Percentiles rank a stretch among this genome's conserved stretches.
These are phyloP conservation scores for Solea solea DNA, from an alignment of 2,113 vertebrate genomes.

Conservation along the genomic window DNA sequence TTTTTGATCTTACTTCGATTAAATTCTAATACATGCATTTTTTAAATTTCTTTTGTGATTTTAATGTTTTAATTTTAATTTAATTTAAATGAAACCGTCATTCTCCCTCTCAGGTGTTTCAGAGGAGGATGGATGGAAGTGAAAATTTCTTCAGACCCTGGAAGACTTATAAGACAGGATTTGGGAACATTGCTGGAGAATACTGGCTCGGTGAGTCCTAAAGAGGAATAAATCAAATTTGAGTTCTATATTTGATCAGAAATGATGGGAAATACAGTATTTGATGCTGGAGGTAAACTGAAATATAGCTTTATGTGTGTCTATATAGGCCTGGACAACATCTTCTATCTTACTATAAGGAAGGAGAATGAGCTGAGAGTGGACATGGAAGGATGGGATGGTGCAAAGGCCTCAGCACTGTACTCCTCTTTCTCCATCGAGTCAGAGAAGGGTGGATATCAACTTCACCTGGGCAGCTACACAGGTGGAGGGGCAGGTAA, in stretches of 20 bases:
- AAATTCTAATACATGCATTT: too few species aligned
- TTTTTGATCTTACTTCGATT: too few species aligned
- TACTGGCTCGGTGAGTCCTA: slow-evolving; percentile 68
- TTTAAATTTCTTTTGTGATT: too few species aligned
- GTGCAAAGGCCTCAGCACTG: slow-evolving; percentile 61
- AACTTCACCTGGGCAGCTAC: slow-evolving; percentile 48
- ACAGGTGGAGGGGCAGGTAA: slow-evolving; percentile 36
- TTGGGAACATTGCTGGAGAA: slow-evolving; percentile 62
- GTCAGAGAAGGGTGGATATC: slow-evolving; percentile 58
- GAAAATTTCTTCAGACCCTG: slow-evolving; percentile 63
- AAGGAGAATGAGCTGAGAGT: slow-evolving; percentile 80
- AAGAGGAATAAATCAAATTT: neutral
- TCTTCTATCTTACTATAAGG: slow-evolving; percentile 77
- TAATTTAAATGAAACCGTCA: neutral
- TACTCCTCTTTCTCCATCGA: slow-evolving; percentile 78
- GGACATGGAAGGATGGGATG: slow-evolving; percentile 82
- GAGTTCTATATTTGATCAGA: neutral
- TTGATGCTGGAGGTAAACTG: neutral
- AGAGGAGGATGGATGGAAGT: slow-evolving; percentile 58
- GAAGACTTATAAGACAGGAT: slow-evolving; percentile 59
- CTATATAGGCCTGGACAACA: slow-evolving; percentile 79
- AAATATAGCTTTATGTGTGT: neutral
- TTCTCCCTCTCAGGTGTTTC: slow-evolving; percentile 73
- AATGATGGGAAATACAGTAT: neutral
- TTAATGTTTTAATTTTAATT: too few species aligned